Percentiles rank a stretch among this genome's conserved stretches.
Evolutionary conservation across 2,888 invertebrate species (phyloP).

Genomic region (Camptogramma bilineatum): DNA sequence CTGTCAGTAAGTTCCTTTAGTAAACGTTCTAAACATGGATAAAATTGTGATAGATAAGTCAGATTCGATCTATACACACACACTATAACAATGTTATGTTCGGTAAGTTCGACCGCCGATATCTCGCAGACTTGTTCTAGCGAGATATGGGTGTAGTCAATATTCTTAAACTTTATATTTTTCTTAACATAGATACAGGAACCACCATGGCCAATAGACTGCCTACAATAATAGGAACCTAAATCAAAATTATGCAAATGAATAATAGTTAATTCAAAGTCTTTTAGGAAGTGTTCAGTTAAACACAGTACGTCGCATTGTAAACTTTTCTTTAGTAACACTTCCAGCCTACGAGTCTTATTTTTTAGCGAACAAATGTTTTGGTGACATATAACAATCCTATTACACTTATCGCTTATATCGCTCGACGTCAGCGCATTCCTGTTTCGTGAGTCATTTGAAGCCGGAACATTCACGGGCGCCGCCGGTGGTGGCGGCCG

Average conservation of each 20-base stretch:
- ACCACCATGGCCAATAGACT: constrained; percentile 27
- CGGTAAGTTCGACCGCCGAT: constrained; percentile 13
- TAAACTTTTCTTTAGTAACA: constrained; percentile 1
- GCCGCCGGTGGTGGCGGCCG: too few relatives aligned
- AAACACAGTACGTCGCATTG: constrained; percentile 7
- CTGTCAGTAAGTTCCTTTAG: not conserved
- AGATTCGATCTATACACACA: constrained; percentile 20
- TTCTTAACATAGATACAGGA: constrained; percentile 32
- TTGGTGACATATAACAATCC: constrained; percentile 7
- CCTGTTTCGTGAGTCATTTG: too few relatives aligned
- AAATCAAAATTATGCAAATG: constrained; percentile 1
- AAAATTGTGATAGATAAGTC: constrained; percentile 5
- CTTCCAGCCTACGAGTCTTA: constrained; percentile 4
- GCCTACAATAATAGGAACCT: constrained; percentile 8
- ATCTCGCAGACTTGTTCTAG: constrained; percentile 9
- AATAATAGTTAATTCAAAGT: constrained; percentile 1
- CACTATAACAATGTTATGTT: constrained; percentile 9
- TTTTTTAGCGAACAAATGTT: constrained; percentile 6
- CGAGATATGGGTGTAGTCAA: constrained; percentile 5
- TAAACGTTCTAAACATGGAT: constrained; percentile 4
- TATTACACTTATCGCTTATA: not conserved
- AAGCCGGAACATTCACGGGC: too few relatives aligned
- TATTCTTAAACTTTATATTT: not conserved
- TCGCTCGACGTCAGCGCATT: too few relatives aligned
- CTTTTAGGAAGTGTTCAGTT: constrained; percentile 5